A percentile compares a stretch with the other conserved stretches of the same genome.
Conservation (phyloP, 2,797 vertebrate genomes). For the Hemibagrus guttatus region DNA sequence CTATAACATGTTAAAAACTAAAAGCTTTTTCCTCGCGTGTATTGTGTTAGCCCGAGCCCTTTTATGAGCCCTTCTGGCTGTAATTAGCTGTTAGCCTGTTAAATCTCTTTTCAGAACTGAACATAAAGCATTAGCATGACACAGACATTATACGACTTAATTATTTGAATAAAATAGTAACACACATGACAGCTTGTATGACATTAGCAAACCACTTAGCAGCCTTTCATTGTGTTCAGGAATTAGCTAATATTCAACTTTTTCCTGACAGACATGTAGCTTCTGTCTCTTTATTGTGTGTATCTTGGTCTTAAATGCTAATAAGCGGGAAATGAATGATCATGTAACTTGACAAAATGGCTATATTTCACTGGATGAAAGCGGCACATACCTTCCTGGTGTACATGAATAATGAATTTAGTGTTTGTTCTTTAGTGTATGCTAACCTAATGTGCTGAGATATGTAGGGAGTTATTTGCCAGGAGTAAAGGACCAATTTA, state of each 20-base stretch:
- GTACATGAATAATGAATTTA: neutral
- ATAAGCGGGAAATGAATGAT: neutral
- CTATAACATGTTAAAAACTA: neutral
- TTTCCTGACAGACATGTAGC: neutral
- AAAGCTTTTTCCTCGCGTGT: neutral
- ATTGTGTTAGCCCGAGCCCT: neutral
- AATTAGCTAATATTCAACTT: neutral
- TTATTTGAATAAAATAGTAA: neutral
- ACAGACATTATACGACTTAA: neutral
- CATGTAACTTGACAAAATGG: neutral
- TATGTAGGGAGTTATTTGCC: neutral
- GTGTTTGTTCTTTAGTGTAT: neutral
- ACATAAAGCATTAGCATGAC: neutral
- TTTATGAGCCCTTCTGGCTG: neutral
- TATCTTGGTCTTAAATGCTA: neutral
- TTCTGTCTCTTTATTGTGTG: neutral
- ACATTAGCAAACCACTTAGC: neutral
- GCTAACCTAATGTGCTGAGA: neutral
- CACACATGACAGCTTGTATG: no score
- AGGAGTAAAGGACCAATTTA: conserved; percentile 18
- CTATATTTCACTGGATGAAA: neutral
- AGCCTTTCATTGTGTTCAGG: neutral
- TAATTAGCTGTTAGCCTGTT: neutral
- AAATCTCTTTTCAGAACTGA: conserved; percentile 1
- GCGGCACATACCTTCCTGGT: neutral